Evolutionary conservation across 1,140 invertebrate genomes (phyloP).

Genomic region (Pissodes strobi): DNA sequence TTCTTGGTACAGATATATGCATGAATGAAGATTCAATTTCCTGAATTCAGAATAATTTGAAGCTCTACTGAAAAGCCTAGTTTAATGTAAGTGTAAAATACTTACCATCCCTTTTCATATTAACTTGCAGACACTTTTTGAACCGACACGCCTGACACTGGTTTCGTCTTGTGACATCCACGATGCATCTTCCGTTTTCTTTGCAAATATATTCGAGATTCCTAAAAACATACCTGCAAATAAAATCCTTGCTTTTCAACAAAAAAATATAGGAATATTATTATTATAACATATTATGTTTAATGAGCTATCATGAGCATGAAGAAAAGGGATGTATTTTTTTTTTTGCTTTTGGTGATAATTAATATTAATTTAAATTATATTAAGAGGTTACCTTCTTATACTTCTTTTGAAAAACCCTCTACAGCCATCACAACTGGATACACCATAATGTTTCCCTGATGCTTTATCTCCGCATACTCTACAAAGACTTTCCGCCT

Average conservation of each 20-base stretch:
- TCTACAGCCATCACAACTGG: constrained; percentile 86
- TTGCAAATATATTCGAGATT: constrained; percentile 94
- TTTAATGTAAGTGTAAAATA: constrained; percentile 25
- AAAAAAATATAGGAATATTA: not conserved
- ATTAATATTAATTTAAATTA: too few species aligned
- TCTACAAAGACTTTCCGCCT: constrained; percentile 49
- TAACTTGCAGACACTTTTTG: constrained; percentile 87
- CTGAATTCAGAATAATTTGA: too few species aligned
- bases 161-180: constrained; percentile 89
- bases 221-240: constrained; percentile 56
- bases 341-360: too few species aligned
- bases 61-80: too few species aligned
- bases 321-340: too few species aligned
- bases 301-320: too few species aligned
- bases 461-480: constrained; percentile 91
- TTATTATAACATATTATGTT: too few species aligned
- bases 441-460: constrained; percentile 91
- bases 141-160: constrained; percentile 96
- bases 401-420: constrained; percentile 93
- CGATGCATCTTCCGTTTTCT: constrained; percentile 84
- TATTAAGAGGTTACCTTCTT: constrained; percentile 71
- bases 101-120: constrained; percentile 95
- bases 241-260: not conserved
- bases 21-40: too few species aligned
- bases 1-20: too few species aligned